phyloP scores from a whole-genome alignment of 2,888 invertebrate species.

The Ecdyonurus torrentis region DNA sequence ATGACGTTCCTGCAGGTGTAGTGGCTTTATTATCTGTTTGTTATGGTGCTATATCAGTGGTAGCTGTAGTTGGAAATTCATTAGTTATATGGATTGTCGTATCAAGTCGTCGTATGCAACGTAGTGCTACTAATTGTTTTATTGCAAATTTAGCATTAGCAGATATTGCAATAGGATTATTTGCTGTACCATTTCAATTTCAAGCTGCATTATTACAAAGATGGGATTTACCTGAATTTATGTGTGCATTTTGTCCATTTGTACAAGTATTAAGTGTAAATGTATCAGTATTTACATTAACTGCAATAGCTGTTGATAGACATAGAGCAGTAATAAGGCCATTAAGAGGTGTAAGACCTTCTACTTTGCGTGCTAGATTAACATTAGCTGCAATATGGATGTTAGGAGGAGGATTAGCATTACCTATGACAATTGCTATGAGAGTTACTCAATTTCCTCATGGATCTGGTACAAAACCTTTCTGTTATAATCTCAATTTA shows the following conservation, averaged over 20 bases:
- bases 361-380: slow-evolving; percentile 26
- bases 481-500: slow-evolving; percentile 22
- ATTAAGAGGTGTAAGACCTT: slow-evolving; percentile 23
- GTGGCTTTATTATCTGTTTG: slow-evolving; percentile 27
- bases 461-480: slow-evolving; percentile 17
- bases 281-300: slow-evolving; percentile 76
- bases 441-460: slow-evolving; percentile 17
- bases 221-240: slow-evolving; percentile 71
- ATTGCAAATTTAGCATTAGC: slow-evolving; percentile 73
- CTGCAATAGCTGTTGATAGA: slow-evolving; percentile 72
- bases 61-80: slow-evolving; percentile 29
- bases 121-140: slow-evolving; percentile 55
- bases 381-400: slow-evolving; percentile 31
- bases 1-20: slow-evolving; percentile 23
- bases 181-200: slow-evolving; percentile 73
- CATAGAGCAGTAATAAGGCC: slow-evolving; percentile 63
- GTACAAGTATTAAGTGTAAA: slow-evolving; percentile 72
- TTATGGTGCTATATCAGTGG: slow-evolving; percentile 29
- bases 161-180: slow-evolving; percentile 71
- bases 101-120: slow-evolving; percentile 12
- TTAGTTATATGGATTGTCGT: slow-evolving; percentile 8
- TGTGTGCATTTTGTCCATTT: slow-evolving; percentile 81
- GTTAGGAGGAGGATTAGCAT: slow-evolving; percentile 23
- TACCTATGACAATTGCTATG: slow-evolving; percentile 25
- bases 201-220: slow-evolving; percentile 74